Percentiles rank a stretch among this genome's conserved stretches.
phyloP scores from a whole-genome alignment of 2,888 invertebrate species.

The Molorchus minor region DNA sequence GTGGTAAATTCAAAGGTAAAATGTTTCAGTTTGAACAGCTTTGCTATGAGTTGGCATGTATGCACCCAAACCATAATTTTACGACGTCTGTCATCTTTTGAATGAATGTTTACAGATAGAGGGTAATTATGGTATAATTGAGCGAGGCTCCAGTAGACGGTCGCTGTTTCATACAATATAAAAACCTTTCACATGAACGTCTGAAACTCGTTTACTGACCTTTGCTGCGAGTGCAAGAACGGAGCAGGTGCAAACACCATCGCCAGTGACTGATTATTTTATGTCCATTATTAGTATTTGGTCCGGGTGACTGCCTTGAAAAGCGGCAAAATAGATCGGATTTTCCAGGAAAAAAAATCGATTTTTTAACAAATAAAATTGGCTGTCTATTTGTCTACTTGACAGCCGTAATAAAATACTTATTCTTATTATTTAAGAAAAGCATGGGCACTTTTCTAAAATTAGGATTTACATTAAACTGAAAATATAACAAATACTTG shows the following conservation, averaged over 20 bases:
- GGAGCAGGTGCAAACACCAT: slow-evolving; percentile 43
- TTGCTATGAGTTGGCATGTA: not conserved
- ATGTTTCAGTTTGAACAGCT: not conserved
- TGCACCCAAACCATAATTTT: not conserved
- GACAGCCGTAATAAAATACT: too few relatives aligned
- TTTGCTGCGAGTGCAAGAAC: slow-evolving; percentile 30
- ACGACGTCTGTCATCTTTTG: slow-evolving; percentile 14
- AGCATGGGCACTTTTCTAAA: too few relatives aligned
- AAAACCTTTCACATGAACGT: slow-evolving; percentile 26
- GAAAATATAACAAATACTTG: too few relatives aligned
- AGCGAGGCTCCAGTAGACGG: slow-evolving; percentile 26
- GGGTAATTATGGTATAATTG: slow-evolving; percentile 23
- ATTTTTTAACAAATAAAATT: too few relatives aligned
- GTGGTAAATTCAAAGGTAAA: not conserved
- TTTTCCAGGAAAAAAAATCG: not conserved
- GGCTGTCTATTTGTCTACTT: too few relatives aligned
- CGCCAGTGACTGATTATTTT: slow-evolving; percentile 41
- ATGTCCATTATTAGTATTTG: slow-evolving; percentile 12
- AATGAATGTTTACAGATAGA: slow-evolving; percentile 11
- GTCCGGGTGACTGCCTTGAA: slow-evolving; percentile 4
- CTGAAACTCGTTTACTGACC: slow-evolving; percentile 43
- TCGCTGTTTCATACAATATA: slow-evolving; percentile 25
- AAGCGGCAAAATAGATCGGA: not conserved
- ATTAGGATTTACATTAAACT: too few relatives aligned
- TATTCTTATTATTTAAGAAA: too few relatives aligned